Base-by-base conservation (phyloP, 2,888 invertebrate genomes). In the Hirtodrosophila trivittata region DNA sequence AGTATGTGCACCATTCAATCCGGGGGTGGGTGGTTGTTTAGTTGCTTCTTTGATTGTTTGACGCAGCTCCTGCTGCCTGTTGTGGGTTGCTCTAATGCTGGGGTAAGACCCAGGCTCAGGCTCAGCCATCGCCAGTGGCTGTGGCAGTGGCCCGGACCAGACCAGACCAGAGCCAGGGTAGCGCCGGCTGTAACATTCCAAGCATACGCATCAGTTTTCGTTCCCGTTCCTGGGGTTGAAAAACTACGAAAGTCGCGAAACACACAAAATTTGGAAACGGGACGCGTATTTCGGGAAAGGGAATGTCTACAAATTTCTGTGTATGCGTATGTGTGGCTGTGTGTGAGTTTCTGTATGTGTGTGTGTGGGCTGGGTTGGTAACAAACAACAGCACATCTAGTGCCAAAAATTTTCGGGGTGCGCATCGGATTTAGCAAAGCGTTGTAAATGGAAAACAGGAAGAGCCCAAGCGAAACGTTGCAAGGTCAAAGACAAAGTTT, bases 21-120 rank as follows among this genome's bases (percentile, higher is more conserved):
- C 14, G 39, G 71, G 80, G 77, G 75, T 77, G 76, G 81, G 62
- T 73, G 74, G 66, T 73, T 58, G 54, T 33, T 72, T 30, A 16
- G 14, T 39, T 33, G 26, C 13, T 13, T 58, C 50, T 33, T 72
- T 30, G 16, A 12, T 39, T 33, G 26, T 10, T 13, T 21, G 18
- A 2, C 5, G 18, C 18, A 2, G 5, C 18, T 21, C 18, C 18
- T 21, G 18, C 18, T 21, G 18, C 18, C 18, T 32, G 8, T 37
- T 12, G n/a, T 45, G 38, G 12, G 41, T 28, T 50, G 49, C 25
- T 12, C 32, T 25, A n/a, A 26, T 37, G 39, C 39, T 39, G 39
- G 47, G 26, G 32, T 25, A 42, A 18, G 32, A n/a, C 16, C 1
- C 43, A 7, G 13, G 26, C 13, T 1, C 12, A 9, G 28, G 28